Evolutionary conservation across 2,797 vertebrate species (phyloP), one percentile per base, ranked within the genome.

Genomic region (Syngnathus rostellatus): DNA sequence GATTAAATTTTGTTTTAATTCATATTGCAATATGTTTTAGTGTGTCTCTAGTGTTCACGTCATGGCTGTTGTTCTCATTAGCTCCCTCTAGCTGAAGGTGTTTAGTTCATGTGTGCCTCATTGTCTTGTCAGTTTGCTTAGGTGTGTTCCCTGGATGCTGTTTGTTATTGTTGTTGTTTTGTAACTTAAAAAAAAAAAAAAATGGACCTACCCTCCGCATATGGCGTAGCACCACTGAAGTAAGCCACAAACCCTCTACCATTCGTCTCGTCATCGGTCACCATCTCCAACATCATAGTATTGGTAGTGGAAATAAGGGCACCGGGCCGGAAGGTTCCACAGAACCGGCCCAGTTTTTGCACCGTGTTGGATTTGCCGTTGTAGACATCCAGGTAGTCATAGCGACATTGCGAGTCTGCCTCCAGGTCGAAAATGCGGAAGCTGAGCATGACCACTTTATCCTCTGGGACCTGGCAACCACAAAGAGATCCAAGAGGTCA

Each of bases 361-460:
- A 87, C 87, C 6, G 87, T 81, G 53, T 86, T 85, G 25, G 91
- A 85, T 31, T 89, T 82, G 8, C 94, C 93, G 0, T 92, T 94
- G 78, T 93, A 95, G 39, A 95, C 83, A 8, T 94, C 93, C 73
- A 96, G 83, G 66, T 90, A 92, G 77, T 97, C 95, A 0, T 94
- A 96, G 38, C 92, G 92, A 61, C 95, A 97, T 19, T 85, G 78
- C 0, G 94, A 83, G 77, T 95, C 93, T 0, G 93, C 89, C 78
- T 97, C 95, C 74, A 97, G 72, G 84, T 97, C 94, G 31, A 97
- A 93, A 65, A 95, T 85, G 54, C 93, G 91, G 86, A 97, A 96
- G 68, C 90, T 87, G 8, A 97, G 90, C 70, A 81, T 90, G 68
- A 94, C 90, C 76, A 94, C 90, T 0, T 92, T 92, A 3, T 91